These are phyloP conservation scores for Proteles cristata DNA, from an alignment of 2,113 vertebrate genomes.

Conservation along the genomic window DNA sequence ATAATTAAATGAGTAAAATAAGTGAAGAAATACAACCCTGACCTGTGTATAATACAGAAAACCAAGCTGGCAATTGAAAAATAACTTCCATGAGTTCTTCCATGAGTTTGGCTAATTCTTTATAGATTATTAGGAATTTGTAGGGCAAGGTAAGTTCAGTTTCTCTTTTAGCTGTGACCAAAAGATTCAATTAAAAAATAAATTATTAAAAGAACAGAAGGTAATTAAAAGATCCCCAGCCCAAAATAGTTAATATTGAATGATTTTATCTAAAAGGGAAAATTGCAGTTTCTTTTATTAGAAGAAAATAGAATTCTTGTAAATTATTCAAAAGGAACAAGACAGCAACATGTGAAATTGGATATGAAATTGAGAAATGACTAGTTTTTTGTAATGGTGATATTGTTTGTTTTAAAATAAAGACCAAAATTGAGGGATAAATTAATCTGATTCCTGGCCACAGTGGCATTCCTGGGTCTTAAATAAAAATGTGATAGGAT, in stretches of 20 bases:
- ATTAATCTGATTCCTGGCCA: slow-evolving; percentile 16
- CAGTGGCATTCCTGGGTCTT: slow-evolving; percentile 23
- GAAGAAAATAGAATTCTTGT: slow-evolving; percentile 57
- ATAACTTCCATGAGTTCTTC: not conserved
- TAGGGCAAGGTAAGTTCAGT: not conserved
- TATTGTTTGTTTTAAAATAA: slow-evolving; percentile 64
- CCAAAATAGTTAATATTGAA: slow-evolving; percentile 63
- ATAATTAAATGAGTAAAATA: not conserved
- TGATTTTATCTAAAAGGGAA: slow-evolving; percentile 67
- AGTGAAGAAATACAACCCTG: not conserved
- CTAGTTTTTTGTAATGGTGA: not conserved
- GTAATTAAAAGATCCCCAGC: slow-evolving; percentile 37
- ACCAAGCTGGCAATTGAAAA: not conserved
- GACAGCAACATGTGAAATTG: slow-evolving; percentile 51
- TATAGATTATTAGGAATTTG: not conserved
- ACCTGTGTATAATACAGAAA: not conserved
- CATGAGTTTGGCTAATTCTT: not conserved
- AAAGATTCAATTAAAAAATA: slow-evolving; percentile 63
- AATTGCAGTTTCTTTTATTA: slow-evolving; percentile 55
- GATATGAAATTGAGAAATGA: slow-evolving; percentile 44
- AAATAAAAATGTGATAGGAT: slow-evolving; percentile 7
- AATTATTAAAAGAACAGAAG: slow-evolving; percentile 64
- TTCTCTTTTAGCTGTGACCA: slow-evolving; percentile 44
- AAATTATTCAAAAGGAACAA: slow-evolving; percentile 68
- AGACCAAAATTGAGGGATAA: not conserved